Evolutionary conservation across 2,113 vertebrate species (phyloP), one percentile per base, ranked within the genome.

Genomic region (Sinocyclocheilus grahami): DNA sequence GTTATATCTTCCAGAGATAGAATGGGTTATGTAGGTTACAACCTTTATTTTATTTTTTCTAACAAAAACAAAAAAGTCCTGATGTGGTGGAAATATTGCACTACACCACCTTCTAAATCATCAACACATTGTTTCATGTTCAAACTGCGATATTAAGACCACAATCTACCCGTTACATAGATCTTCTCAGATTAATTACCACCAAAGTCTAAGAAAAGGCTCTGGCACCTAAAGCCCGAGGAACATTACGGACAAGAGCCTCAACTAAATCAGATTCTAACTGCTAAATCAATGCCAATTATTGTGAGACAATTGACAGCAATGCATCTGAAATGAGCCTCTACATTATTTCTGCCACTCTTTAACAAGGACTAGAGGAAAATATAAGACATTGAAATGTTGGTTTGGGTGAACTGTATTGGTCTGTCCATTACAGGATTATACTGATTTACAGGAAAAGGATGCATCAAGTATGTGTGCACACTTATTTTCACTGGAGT

Each of bases 281-380:
- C 89, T 90, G 90, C 78, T 83, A 89, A 91, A 93, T 93, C 92
- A 91, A 87, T 92, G 90, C 82, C 90, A 86, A 90, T 90, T 92
- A 91, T 90, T 92, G 89, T 91, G 85, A 89, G 85, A 91, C 89
- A 88, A 76, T 86, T 79, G 82, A 91, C 86, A 90, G 87, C 87
- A 88, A 88, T 83, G 74, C 78, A 88, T 87, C 77, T 79, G 24
- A 82, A 91, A 88, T 82, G 81, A 88, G 86, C 67, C 39, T 74
- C 30, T 83, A 84, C 60, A 72, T 78, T 87, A 78, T 78, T 60
- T 30, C 48, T 48, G 78, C 71, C 74, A 75, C 65, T 85, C 84
- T 79, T 89, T 86, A 86, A 77, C 82, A 86, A 85, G 83, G 82
- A 85, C 88, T 60, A 48, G 37, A 27, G 63, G 60, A 87, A 71